A percentile compares a stretch with the other conserved stretches of the same genome.
Conservation (phyloP, 2,797 vertebrate species). For the Coregonus sp. region DNA sequence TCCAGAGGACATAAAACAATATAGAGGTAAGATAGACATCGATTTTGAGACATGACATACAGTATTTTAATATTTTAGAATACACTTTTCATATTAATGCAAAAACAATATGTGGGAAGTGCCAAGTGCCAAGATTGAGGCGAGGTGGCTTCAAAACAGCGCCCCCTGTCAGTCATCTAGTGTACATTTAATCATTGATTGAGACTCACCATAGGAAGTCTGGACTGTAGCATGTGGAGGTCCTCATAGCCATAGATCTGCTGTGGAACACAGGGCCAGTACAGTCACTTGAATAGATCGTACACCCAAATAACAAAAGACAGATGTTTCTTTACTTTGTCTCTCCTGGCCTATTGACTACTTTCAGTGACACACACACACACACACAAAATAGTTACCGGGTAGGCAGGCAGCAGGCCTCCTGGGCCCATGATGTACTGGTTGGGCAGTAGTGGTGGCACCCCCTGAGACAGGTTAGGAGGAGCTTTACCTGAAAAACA, state of each 20-base stretch:
- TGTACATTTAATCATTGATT: too few relatives aligned
- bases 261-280: slow-evolving; percentile 53
- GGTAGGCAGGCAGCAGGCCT: slow-evolving; percentile 94
- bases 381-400: slow-evolving; percentile 76
- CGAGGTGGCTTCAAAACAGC: too few relatives aligned
- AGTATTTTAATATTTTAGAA: too few relatives aligned
- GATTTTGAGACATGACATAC: too few relatives aligned
- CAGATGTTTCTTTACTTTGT: too few relatives aligned
- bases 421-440: slow-evolving; percentile 98
- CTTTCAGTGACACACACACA: background rate
- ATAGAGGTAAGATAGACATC: too few relatives aligned
- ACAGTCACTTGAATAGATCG: background rate
- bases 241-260: slow-evolving; percentile 98
- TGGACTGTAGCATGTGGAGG: slow-evolving; percentile 93
- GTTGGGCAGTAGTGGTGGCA: slow-evolving; percentile 92
- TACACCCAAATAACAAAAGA: background rate
- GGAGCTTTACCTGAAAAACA: slow-evolving; percentile 87
- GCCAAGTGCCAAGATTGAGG: too few relatives aligned
- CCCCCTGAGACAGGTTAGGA: slow-evolving; percentile 91
- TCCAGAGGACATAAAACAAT: too few relatives aligned
- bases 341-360: too few relatives aligned
- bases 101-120: too few relatives aligned
- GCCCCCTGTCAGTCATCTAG: too few relatives aligned
- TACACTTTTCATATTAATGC: too few relatives aligned
- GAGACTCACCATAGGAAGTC: slow-evolving; percentile 89